Conservation (phyloP, 2,888 invertebrate genomes). For the Hemicrepidius hirtus region DNA sequence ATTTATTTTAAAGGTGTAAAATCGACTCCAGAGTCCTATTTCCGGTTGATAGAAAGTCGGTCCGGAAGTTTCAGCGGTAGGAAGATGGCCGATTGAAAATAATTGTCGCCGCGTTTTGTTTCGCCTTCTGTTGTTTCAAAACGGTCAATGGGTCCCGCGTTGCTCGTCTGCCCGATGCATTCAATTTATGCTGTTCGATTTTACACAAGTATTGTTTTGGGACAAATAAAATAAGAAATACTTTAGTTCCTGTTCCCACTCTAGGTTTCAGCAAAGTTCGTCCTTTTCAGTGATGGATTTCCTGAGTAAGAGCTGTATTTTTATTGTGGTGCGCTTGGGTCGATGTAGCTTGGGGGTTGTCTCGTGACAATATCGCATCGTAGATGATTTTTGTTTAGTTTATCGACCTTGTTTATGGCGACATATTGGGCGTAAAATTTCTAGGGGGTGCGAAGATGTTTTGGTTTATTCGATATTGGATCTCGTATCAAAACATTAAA, state of each 20-base stretch:
- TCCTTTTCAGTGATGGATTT: conserved; percentile 41
- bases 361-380: conserved; percentile 60
- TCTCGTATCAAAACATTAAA: conserved; percentile 64
- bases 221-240: conserved; percentile 69
- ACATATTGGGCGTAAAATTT: conserved; percentile 63
- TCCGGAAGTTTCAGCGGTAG: conserved; percentile 60
- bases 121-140: conserved; percentile 65
- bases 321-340: conserved; percentile 52
- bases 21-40: conserved; percentile 66
- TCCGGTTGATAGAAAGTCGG: conserved; percentile 65
- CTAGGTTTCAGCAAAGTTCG: conserved; percentile 50
- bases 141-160: conserved; percentile 69
- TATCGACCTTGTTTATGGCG: conserved; percentile 66
- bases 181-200: conserved; percentile 68
- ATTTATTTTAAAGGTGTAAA: conserved; percentile 68
- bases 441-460: conserved; percentile 58
- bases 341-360: conserved; percentile 53
- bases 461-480: conserved; percentile 65
- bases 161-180: conserved; percentile 70
- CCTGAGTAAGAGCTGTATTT: conserved; percentile 49
- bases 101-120: conserved; percentile 70
- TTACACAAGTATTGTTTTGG: conserved; percentile 68
- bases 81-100: conserved; percentile 70
- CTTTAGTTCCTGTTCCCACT: conserved; percentile 54
- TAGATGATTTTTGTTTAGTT: conserved; percentile 66